Evolutionary conservation across 2,888 invertebrate species (phyloP), one percentile per base, ranked within the genome.

Genomic region (Erebia ligea): DNA sequence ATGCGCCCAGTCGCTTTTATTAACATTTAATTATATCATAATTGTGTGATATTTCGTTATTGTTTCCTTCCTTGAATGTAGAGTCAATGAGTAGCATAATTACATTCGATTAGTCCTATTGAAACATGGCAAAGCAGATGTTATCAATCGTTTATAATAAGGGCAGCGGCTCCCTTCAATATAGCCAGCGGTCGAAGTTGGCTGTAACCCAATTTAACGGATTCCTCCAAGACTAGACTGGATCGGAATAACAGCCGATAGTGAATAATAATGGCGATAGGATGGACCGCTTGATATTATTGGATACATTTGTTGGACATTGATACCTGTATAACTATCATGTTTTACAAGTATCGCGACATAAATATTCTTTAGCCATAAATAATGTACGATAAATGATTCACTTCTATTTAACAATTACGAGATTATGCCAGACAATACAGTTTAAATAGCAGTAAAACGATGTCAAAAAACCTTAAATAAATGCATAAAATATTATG

Each of bases 201-300:
- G 91, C 91, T 78, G 77, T 79, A 78, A 77, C 86, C 89, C 89
- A 91, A 90, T 85, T 86, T 84, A 81, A 82, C 81, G 79, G 82
- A 81, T 84, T 82, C 78, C 85, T 85, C 75, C 76, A 76, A 78
- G 79, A 79, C 82, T 75, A 80, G 79, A 80, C 78, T 78, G 62
- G 62, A 76, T 81, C 81, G 81, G 78, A 81, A 79, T 71, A 76
- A 56, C 62, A 71, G 70, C 64, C 64, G 52, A 61, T 58, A 63
- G 54, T 64, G 67, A 64, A 70, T 54, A 67, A 45, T 69, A 57
- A 68, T 64, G 54, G 21, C 42, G 56, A 65, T 63, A 63, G 62
- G 10, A 56, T 64, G 62, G 54, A 59, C 48, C 3, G 11, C 54
- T 59, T 40, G 40, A 57, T 52, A 69, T 54, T 66, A 59, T 54